Conservation (phyloP, 1,140 invertebrate species). For the Planococcus citri region DNA sequence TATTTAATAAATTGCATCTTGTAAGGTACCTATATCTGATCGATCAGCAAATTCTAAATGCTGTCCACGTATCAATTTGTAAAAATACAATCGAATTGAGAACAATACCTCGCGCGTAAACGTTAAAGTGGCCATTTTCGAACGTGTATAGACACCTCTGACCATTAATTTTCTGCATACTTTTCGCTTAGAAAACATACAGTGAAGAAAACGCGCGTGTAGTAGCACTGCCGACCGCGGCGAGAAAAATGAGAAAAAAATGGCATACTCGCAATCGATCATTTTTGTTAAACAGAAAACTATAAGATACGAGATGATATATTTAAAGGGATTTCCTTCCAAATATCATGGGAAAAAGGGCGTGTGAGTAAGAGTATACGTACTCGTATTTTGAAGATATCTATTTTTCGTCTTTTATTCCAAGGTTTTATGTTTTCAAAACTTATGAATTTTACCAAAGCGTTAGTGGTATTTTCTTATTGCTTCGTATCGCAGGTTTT, state of each 20-base stretch:
- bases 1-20: too few relatives aligned
- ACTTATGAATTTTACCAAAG: not conserved
- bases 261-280: not conserved
- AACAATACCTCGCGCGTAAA: too few relatives aligned
- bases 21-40: too few relatives aligned
- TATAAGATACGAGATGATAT: not conserved
- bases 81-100: not conserved
- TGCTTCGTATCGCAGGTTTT: too few relatives aligned
- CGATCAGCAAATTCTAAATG: not conserved
- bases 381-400: constrained; percentile 6
- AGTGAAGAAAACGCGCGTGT: too few relatives aligned
- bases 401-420: not conserved
- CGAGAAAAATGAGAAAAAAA: not conserved
- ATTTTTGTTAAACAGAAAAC: not conserved
- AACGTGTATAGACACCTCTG: not conserved
- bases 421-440: not conserved
- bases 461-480: not conserved
- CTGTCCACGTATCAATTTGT: not conserved
- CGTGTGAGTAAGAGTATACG: too few relatives aligned
- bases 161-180: not conserved
- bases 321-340: not conserved
- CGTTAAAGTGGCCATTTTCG: too few relatives aligned
- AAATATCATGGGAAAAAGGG: not conserved
- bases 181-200: too few relatives aligned
- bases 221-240: too few relatives aligned